Conservation (phyloP, 2,113 vertebrate genomes). For the Psephotus haematonotus region DNA sequence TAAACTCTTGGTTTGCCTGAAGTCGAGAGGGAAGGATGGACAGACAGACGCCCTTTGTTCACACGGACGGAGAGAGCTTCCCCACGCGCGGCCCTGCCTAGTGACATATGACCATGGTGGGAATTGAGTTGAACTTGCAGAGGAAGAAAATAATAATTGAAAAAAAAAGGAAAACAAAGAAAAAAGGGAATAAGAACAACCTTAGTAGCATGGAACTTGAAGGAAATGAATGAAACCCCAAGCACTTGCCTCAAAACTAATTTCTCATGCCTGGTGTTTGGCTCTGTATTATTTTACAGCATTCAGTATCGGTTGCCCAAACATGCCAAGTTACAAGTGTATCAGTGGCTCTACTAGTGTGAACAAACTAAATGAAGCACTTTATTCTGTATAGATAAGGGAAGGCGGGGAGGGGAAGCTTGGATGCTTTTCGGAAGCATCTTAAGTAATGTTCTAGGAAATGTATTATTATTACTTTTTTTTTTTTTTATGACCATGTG, state of each 20-base stretch:
- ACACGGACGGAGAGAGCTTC: conserved; percentile 6
- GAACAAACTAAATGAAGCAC: conserved; percentile 81
- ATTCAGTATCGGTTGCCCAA: conserved; percentile 27
- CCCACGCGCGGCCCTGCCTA: neutral
- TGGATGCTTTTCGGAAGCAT: conserved; percentile 46
- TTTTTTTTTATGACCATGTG: conserved; percentile 57
- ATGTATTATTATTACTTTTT: conserved; percentile 34
- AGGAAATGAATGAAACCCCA: neutral
- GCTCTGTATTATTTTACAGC: neutral
- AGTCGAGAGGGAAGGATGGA: conserved; percentile 24
- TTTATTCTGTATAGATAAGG: conserved; percentile 81
- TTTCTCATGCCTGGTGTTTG: conserved; percentile 31
- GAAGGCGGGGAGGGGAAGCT: conserved; percentile 36
- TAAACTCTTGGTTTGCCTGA: conserved; percentile 12
- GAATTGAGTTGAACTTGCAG: neutral
- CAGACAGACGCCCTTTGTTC: conserved; percentile 1
- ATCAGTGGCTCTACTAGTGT: conserved; percentile 64
- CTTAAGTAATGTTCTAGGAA: conserved; percentile 48
- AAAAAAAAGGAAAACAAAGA: neutral
- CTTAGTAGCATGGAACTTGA: conserved; percentile 37
- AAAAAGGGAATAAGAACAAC: neutral
- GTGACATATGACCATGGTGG: accelerated
- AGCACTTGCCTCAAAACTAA: conserved; percentile 40
- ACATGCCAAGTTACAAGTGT: conserved; percentile 43
- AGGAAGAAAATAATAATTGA: neutral